phyloP scores from a whole-genome alignment of 2,888 invertebrate species.

The Chymomyza fuscimana region DNA sequence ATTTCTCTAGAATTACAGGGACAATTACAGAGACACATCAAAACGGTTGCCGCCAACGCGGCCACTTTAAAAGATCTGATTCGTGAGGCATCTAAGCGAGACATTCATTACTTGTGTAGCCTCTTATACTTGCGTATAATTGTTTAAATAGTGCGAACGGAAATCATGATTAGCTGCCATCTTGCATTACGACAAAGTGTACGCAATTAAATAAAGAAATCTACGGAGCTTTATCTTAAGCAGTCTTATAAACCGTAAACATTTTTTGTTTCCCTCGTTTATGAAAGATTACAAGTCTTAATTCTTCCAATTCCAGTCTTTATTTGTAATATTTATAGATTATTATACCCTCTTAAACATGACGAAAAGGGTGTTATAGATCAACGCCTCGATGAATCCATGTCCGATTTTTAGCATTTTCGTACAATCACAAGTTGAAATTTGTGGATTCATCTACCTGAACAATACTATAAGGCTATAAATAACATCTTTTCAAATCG shows the following conservation, averaged over 20 bases:
- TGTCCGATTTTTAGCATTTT: too few species aligned
- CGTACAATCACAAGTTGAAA: too few species aligned
- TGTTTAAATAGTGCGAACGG: slow-evolving; percentile 58
- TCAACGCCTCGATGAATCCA: too few species aligned
- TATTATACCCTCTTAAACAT: not conserved
- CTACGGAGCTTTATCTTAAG: not conserved
- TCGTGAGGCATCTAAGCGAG: slow-evolving; percentile 33
- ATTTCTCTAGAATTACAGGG: slow-evolving; percentile 64
- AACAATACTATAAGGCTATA: too few species aligned
- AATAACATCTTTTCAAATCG: too few species aligned
- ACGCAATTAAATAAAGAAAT: not conserved
- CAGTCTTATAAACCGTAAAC: slow-evolving; percentile 5
- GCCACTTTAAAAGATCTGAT: slow-evolving; percentile 16
- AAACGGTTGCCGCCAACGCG: slow-evolving; percentile 50
- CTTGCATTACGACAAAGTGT: slow-evolving; percentile 51
- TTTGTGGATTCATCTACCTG: too few species aligned
- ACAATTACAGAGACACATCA: slow-evolving; percentile 61
- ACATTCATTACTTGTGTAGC: not conserved
- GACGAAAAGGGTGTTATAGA: too few species aligned
- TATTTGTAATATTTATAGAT: not conserved
- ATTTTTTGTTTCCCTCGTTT: not conserved
- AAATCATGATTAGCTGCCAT: slow-evolving; percentile 67
- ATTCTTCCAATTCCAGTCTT: too few species aligned
- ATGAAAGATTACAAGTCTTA: too few species aligned
- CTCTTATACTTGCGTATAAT: not conserved